Conservation (phyloP, 1,140 invertebrate species). For the Ooceraea biroi region DNA sequence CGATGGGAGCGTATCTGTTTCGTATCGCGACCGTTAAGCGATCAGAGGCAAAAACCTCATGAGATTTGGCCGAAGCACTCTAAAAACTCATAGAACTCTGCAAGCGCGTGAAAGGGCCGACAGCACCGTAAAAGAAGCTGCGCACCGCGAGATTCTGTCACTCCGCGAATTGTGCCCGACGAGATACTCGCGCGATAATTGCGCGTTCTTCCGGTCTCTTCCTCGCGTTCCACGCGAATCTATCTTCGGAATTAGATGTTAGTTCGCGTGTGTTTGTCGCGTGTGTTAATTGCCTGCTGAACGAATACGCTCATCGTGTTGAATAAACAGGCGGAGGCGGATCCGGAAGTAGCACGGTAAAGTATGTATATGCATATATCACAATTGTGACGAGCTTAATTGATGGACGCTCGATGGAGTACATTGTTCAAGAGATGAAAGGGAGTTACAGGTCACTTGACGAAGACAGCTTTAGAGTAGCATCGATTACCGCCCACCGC, state of each 20-base stretch:
- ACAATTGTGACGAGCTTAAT: not conserved
- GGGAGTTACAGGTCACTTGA: not conserved
- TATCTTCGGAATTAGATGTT: not conserved
- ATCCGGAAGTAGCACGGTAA: not conserved
- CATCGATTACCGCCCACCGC: not conserved
- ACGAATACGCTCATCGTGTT: not conserved
- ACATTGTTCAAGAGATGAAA: constrained; percentile 10
- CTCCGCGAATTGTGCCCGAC: constrained; percentile 38
- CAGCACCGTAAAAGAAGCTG: constrained; percentile 68
- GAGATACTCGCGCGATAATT: not conserved
- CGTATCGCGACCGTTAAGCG: constrained; percentile 12
- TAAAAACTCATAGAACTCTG: constrained; percentile 59
- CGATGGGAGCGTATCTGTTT: not conserved
- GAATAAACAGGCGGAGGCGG: not conserved
- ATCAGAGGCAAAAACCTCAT: constrained; percentile 44
- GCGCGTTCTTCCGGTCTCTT: constrained; percentile 2
- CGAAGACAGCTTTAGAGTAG: not conserved
- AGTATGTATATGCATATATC: not conserved
- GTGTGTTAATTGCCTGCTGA: constrained; percentile 3
- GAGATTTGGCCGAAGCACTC: constrained; percentile 65
- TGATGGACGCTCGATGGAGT: not conserved
- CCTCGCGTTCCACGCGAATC: not conserved
- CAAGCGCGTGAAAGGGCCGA: constrained; percentile 66
- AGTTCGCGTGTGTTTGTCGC: not conserved
- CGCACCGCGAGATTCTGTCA: constrained; percentile 34